These are phyloP conservation scores for Byasa hedistus DNA, from an alignment of 2,888 invertebrate species.

Conservation along the genomic window DNA sequence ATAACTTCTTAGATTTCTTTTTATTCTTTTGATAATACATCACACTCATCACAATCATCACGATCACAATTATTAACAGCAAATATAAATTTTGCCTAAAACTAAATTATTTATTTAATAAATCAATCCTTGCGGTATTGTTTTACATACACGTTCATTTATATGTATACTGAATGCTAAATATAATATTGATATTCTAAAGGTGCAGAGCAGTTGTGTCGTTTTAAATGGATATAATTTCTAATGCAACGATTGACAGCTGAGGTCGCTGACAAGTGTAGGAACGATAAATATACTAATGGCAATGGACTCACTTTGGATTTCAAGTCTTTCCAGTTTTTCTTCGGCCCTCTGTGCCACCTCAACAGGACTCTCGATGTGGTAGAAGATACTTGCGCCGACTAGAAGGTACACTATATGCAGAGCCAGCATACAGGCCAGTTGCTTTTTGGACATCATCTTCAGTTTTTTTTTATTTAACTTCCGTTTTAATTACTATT, in stretches of 20 bases:
- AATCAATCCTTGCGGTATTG: no score
- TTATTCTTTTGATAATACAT: no score
- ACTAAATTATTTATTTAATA: not conserved
- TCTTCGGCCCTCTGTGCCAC: constrained; percentile 79
- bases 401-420: constrained; percentile 88
- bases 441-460: constrained; percentile 90
- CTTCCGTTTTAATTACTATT: constrained; percentile 24
- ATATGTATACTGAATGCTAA: not conserved
- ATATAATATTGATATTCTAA: constrained; percentile 11
- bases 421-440: constrained; percentile 86
- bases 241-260: constrained; percentile 30
- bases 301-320: constrained; percentile 82
- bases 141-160: not conserved
- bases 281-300: constrained; percentile 28
- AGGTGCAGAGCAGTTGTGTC: constrained; percentile 4
- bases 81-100: not conserved
- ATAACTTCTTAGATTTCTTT: no score
- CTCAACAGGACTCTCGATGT: constrained; percentile 88
- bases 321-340: constrained; percentile 82
- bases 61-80: no score
- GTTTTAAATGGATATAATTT: constrained; percentile 33
- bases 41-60: no score
- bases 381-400: constrained; percentile 92
- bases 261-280: constrained; percentile 23
- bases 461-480: constrained; percentile 58